phyloP scores from a whole-genome alignment of 2,797 vertebrate genomes.

The Sternotherus odoratus region DNA sequence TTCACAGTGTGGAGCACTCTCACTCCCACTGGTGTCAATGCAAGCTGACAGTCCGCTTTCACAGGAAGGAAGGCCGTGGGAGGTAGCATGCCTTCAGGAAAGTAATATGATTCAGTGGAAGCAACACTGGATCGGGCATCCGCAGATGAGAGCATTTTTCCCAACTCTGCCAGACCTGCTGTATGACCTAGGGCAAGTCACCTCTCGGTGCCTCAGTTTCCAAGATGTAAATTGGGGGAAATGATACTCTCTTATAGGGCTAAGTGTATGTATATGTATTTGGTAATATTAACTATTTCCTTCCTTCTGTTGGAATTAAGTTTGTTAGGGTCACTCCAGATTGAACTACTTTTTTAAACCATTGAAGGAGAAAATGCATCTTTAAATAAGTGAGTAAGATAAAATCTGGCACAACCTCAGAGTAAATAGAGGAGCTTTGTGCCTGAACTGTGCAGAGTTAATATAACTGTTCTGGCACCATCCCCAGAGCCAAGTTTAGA shows the following conservation, averaged over 20 bases:
- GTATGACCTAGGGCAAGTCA: background rate
- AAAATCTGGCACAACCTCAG: constrained; percentile 39
- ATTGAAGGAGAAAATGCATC: constrained; percentile 3
- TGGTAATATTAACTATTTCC: background rate
- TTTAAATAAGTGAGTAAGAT: background rate
- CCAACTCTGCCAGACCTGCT: background rate
- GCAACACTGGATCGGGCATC: background rate
- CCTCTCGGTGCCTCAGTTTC: background rate
- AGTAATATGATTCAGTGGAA: background rate
- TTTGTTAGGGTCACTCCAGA: fast-evolving
- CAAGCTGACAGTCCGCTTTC: constrained; percentile 52
- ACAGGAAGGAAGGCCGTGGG: constrained; percentile 60
- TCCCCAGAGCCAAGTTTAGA: constrained; percentile 64
- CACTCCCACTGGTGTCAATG: constrained; percentile 22
- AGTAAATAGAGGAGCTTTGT: constrained; percentile 40
- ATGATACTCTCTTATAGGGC: background rate
- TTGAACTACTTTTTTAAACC: constrained; percentile 3
- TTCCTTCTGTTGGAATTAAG: constrained; percentile 11
- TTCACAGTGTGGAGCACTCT: background rate
- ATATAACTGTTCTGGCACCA: constrained; percentile 59
- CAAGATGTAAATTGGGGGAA: background rate
- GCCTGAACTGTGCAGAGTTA: constrained; percentile 33
- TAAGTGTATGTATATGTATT: fast-evolving
- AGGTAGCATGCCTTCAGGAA: constrained; percentile 19
- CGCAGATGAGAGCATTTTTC: background rate